Percentiles rank a stretch among this genome's conserved stretches.
Conservation (phyloP, 2,888 invertebrate species). For the Caenorhabditis sp. region DNA sequence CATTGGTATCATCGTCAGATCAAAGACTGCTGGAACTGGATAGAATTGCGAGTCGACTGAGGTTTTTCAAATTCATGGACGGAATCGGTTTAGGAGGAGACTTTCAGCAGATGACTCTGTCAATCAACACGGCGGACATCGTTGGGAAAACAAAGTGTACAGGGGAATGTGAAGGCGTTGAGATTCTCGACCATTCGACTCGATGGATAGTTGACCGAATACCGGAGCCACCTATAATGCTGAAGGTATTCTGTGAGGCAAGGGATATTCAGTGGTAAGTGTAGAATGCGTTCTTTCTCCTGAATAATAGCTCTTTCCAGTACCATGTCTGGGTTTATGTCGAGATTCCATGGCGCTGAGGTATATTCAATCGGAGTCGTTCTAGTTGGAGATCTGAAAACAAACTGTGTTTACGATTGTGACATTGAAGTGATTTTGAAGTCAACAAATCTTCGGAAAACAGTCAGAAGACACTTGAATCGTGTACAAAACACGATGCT, state of each 20-base stretch:
- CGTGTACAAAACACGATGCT: conserved; percentile 1
- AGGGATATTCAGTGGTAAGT: conserved; percentile 13
- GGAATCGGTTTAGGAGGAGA: conserved; percentile 9
- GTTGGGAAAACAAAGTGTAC: not conserved
- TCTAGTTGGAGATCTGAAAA: conserved; percentile 8
- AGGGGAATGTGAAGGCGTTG: not conserved
- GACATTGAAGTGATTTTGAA: not conserved
- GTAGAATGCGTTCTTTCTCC: not conserved
- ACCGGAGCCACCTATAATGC: not conserved
- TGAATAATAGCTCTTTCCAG: conserved; percentile 11
- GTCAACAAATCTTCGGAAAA: not conserved
- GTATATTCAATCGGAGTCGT: conserved; percentile 19
- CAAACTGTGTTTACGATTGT: not conserved
- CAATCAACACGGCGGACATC: not conserved
- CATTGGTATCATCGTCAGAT: conserved; percentile 2
- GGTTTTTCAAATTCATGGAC: conserved; percentile 23
- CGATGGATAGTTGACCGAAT: conserved; percentile 7
- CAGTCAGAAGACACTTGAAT: conserved; percentile 7
- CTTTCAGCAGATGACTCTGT: not conserved
- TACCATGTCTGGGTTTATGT: conserved; percentile 11
- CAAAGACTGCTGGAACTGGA: conserved; percentile 6
- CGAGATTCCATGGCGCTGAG: not conserved
- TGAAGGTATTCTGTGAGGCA: conserved; percentile 1
- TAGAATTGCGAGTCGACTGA: not conserved
- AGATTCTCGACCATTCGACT: not conserved